Evolutionary conservation across 1,140 invertebrate species (phyloP), one percentile per base, ranked within the genome.

Genomic region (Drosophila leontia): DNA sequence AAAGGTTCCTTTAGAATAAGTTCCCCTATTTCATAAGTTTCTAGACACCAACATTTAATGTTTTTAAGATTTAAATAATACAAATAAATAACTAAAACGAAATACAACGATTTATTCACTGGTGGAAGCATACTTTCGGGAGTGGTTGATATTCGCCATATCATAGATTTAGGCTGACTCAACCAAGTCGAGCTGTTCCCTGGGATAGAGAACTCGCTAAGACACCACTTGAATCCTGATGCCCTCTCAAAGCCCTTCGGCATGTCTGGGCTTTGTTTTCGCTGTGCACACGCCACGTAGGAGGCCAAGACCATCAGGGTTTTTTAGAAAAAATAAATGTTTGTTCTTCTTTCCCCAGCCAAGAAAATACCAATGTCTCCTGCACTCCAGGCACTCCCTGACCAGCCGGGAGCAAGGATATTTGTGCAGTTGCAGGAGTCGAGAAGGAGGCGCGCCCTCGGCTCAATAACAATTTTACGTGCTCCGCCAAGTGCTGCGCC

Each of bases 381-480:
- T 26, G 26, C 57, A 15, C 57, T 35, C 12, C 19, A 13, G n/a
- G 29, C 58, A 23, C 15, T 48, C 19, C 17, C 44, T 26, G 48
- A 32, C 26, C 35, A 63, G 26, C 47, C 59, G 5, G n/a, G 51
- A 26, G 35, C 32, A 37, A 39, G 13, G 32, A 48, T 68, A 37
- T 59, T 67, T 34, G 29, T 58, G 51, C 47, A 71, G 17, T 60
- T 63, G 37, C 44, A 51, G 35, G 15, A 65, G 19, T 60, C 57
- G 53, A 53, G 57, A 57, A 45, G 57, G 19, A 44, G 39, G 5
- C 23, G 48, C 15, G 4, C 15, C 32, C 32, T 35, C 50, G 63
- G 63, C 56, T 75, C 69, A 75, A 82, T 79, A 83, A 75, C 80
- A 78, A 78, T 82, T 83, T 56, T 64, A 75, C 65, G 69, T 82